Evolutionary conservation across 53 echinoderm and acorn worm species (phyloP).

Genomic region (Hippasteria phrygiana): DNA sequence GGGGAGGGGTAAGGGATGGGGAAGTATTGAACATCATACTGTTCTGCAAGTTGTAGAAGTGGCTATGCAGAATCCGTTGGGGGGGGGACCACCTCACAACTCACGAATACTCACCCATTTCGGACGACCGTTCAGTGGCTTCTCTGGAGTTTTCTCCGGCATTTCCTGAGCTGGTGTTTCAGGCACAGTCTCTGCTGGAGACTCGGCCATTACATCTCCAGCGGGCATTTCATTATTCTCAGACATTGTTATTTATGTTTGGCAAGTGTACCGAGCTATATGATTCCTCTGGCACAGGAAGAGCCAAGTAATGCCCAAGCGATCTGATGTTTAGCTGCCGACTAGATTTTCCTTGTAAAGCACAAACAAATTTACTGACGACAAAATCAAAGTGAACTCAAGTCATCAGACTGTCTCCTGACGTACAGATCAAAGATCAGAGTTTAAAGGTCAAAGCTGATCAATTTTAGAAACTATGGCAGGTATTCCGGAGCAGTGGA

Average conservation of each 20-base stretch:
- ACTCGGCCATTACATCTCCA: constrained; percentile 35
- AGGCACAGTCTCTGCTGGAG: background rate
- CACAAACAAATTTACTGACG: too few species aligned
- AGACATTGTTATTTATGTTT: constrained; percentile 4
- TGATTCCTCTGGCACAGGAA: constrained; percentile 26
- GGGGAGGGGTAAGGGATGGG: background rate
- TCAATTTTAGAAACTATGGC: too few species aligned
- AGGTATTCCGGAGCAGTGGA: too few species aligned
- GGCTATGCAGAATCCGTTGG: background rate
- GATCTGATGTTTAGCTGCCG: background rate
- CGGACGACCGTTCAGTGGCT: background rate
- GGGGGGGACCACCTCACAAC: background rate
- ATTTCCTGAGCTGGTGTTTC: constrained; percentile 17
- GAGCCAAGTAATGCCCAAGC: background rate
- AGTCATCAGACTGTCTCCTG: too few species aligned
- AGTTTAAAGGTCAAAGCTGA: constrained; percentile 17
- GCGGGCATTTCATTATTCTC: constrained; percentile 39
- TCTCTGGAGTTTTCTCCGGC: background rate
- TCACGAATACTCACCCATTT: constrained; percentile 49
- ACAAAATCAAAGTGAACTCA: too few species aligned
- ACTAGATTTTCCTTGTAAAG: too few species aligned
- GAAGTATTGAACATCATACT: background rate
- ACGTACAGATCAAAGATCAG: background rate
- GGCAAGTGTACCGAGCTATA: background rate
- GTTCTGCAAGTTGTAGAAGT: background rate